Conservation (phyloP, 1,140 invertebrate species). For the Himalopsyche phryganea region DNA sequence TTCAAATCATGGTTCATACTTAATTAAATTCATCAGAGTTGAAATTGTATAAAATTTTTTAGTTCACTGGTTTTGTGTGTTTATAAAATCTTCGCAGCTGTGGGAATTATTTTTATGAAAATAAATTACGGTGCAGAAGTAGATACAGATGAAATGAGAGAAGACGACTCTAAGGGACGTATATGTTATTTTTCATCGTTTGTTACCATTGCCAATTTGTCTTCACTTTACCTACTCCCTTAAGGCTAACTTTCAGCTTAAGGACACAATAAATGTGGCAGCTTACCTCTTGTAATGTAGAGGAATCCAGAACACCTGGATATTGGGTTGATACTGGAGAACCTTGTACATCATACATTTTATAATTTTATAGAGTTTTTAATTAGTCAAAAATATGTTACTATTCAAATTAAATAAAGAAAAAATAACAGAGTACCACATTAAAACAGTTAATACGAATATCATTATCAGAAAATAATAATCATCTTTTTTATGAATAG, state of each 20-base stretch:
- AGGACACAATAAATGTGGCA: slow-evolving; percentile 16
- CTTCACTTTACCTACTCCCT: slow-evolving; percentile 20
- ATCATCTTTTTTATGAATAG: no score
- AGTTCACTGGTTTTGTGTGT: no score
- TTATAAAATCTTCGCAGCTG: not conserved
- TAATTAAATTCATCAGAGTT: no score
- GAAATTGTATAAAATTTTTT: no score
- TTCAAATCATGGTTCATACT: no score
- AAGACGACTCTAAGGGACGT: slow-evolving; percentile 8
- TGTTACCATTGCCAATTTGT: slow-evolving; percentile 16
- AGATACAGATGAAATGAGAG: not conserved
- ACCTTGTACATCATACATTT: no score
- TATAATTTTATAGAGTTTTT: no score
- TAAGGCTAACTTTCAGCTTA: slow-evolving; percentile 9
- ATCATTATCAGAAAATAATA: no score
- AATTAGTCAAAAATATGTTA: no score
- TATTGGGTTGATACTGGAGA: not conserved
- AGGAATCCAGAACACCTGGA: slow-evolving; percentile 7
- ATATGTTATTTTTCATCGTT: slow-evolving; percentile 26
- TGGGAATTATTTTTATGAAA: not conserved
- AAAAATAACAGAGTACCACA: no score
- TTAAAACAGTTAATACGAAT: no score
- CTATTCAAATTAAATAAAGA: no score
- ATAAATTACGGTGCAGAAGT: not conserved
- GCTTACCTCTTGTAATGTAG: slow-evolving; percentile 10